phyloP scores from a whole-genome alignment of 2,113 vertebrate species.

The Thamnophis sirtalis region DNA sequence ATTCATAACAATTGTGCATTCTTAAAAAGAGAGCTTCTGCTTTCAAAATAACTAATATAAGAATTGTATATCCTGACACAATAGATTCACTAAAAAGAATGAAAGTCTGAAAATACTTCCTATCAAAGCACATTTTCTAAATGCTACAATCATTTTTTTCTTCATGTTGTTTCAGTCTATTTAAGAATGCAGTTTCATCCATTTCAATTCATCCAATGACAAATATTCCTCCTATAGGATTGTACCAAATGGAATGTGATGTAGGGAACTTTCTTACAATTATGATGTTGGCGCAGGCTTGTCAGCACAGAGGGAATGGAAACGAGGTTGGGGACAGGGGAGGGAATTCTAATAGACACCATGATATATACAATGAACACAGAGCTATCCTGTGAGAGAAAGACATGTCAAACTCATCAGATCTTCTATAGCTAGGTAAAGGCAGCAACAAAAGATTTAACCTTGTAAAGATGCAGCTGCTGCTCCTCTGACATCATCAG shows the following conservation, averaged over 20 bases:
- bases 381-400: conserved; percentile 75
- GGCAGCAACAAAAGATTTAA: conserved; percentile 71
- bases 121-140: conserved; percentile 72
- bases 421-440: conserved; percentile 78
- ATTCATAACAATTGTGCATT: conserved; percentile 62
- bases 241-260: conserved; percentile 80
- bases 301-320: conserved; percentile 75
- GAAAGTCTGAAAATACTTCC: conserved; percentile 68
- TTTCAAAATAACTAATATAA: conserved; percentile 73
- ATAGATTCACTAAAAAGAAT: conserved; percentile 57
- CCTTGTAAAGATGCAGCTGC: conserved; percentile 95
- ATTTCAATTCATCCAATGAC: conserved; percentile 75
- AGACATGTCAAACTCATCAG: conserved; percentile 84
- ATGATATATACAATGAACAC: conserved; percentile 76
- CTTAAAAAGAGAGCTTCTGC: conserved; percentile 21
- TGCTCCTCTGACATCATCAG: conserved; percentile 98
- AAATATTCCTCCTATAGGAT: conserved; percentile 80
- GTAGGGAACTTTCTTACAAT: conserved; percentile 80
- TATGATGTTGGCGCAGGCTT: conserved; percentile 75
- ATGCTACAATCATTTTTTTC: conserved; percentile 58
- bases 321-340: conserved; percentile 77
- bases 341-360: conserved; percentile 80
- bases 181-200: conserved; percentile 76
- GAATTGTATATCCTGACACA: conserved; percentile 56
- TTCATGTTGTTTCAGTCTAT: conserved; percentile 74